These are phyloP conservation scores for Pelusios castaneus DNA, from an alignment of 2,113 vertebrate species.

Conservation along the genomic window DNA sequence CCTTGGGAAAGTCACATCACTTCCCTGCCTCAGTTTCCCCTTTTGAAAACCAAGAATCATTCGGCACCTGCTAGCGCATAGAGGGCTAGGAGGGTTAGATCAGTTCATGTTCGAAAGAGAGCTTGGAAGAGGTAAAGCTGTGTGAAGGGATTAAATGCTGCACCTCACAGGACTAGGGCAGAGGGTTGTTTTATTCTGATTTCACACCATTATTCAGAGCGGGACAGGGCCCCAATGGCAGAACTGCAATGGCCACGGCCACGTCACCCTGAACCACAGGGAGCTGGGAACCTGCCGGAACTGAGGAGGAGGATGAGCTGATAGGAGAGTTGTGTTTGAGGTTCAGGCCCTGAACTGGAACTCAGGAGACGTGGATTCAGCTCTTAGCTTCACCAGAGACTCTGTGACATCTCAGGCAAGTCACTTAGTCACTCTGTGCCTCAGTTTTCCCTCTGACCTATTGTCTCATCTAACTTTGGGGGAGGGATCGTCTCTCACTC, in stretches of 20 bases:
- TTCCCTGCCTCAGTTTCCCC: neutral
- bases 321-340: neutral
- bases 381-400: neutral
- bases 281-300: neutral
- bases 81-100: neutral
- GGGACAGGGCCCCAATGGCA: neutral
- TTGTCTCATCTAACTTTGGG: neutral
- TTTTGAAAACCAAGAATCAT: neutral
- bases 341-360: too few species aligned
- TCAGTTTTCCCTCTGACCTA: neutral
- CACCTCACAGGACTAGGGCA: neutral
- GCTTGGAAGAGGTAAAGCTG: neutral
- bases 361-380: neutral
- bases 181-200: neutral
- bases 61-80: neutral
- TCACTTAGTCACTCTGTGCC: neutral
- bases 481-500: neutral
- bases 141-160: neutral
- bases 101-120: neutral
- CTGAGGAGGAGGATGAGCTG: neutral
- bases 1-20: neutral
- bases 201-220: neutral
- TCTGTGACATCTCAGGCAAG: neutral
- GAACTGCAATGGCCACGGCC: neutral
- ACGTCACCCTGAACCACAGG: neutral